These are phyloP conservation scores for Epinotia ramella DNA, from an alignment of 2,888 invertebrate species.

Conservation along the genomic window DNA sequence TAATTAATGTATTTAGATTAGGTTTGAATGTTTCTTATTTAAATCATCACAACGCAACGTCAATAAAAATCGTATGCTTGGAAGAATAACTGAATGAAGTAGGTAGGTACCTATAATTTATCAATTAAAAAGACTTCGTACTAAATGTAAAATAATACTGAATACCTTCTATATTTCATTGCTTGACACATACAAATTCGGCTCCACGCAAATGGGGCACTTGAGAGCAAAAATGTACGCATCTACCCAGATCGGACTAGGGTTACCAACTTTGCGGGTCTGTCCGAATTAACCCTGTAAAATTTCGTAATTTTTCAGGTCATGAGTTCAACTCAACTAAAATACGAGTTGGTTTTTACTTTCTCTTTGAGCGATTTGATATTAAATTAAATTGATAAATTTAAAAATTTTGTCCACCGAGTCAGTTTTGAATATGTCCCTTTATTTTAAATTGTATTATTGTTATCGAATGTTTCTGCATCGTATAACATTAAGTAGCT, in stretches of 20 bases:
- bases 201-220: conserved; percentile 8
- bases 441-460: no score
- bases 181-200: conserved; percentile 8
- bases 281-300: not conserved
- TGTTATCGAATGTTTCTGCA: no score
- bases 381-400: no score
- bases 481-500: no score
- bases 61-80: not conserved
- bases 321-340: no score
- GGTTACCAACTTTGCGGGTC: conserved; percentile 9
- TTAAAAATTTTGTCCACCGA: no score
- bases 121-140: not conserved
- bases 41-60: not conserved
- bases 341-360: no score
- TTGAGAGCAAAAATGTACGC: conserved; percentile 23
- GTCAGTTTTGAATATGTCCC: no score
- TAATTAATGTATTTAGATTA: no score
- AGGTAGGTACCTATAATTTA: not conserved
- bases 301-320: not conserved
- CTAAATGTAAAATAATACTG: not conserved
- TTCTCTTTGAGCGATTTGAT: no score
- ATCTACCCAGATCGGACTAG: conserved; percentile 10
- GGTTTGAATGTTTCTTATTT: no score
- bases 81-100: not conserved
- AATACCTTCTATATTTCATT: conserved; percentile 9